A percentile compares a stretch with the other conserved stretches of the same genome.
Evolutionary conservation across 2,888 invertebrate species (phyloP).

Genomic region (Scaeva pyrastri): DNA sequence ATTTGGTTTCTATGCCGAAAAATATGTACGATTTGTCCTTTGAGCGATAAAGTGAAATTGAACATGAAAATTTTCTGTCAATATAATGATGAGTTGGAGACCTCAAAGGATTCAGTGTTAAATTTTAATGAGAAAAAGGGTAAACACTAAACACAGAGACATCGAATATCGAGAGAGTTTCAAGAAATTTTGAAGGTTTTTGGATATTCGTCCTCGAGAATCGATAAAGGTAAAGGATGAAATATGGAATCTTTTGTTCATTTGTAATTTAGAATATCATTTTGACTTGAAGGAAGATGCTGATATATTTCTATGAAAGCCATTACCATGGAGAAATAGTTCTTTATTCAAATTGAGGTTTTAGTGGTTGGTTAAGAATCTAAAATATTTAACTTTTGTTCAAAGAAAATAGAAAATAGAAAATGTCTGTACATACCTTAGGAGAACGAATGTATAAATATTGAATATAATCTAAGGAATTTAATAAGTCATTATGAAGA

Average conservation of each 20-base stretch:
- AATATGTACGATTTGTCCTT: slow-evolving; percentile 23
- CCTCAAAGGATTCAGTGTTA: slow-evolving; percentile 38
- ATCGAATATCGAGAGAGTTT: not conserved
- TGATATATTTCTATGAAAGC: not conserved
- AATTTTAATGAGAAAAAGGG: slow-evolving; percentile 4
- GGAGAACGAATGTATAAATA: not conserved
- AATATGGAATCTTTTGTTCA: not conserved
- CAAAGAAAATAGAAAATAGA: too few species aligned
- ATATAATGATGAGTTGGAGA: slow-evolving; percentile 36
- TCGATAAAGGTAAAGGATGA: not conserved
- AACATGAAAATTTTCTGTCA: slow-evolving; percentile 45
- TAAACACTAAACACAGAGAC: not conserved
- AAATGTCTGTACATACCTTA: not conserved
- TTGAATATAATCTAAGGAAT: slow-evolving; percentile 1
- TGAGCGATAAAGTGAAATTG: slow-evolving; percentile 49
- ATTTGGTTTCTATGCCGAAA: not conserved
- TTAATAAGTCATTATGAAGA: slow-evolving; percentile 1
- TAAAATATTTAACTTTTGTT: not conserved
- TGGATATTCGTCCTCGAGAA: not conserved
- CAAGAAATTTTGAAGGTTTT: not conserved
- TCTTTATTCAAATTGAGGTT: slow-evolving; percentile 18
- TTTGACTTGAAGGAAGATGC: not conserved
- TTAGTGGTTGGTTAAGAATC: slow-evolving; percentile 3
- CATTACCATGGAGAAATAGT: not conserved
- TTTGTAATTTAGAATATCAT: not conserved